Evolutionary conservation across 1,140 invertebrate species (phyloP), one percentile per base, ranked within the genome.

Genomic region (Aphaenogaster ashmeadi): DNA sequence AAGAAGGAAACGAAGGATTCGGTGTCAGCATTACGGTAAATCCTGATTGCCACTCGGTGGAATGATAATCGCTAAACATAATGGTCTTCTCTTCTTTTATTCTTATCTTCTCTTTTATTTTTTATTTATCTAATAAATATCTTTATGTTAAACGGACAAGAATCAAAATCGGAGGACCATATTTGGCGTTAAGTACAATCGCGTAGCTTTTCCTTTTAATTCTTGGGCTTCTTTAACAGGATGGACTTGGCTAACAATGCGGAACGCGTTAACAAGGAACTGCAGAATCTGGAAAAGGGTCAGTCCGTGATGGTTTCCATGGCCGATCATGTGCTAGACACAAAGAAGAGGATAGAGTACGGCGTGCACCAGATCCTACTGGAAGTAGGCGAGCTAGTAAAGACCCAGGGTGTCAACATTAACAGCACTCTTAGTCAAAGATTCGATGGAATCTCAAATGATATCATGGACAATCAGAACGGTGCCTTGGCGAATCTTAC

Each of bases 261-360:
- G 0, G 93, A 95, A 44, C 94, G 92, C 9, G 91, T 96, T 50
- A 95, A 95, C 71, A 93, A 96, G 52, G 95, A 96, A 27, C 87
- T 96, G 15, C 94, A 95, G 41, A 93, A 95, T 2, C 93, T 98
- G 54, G 96, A 96, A 8, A 98, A 98, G 92, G 97, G 98, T 50
- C 98, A 98, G 91, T 96, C 97, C 75, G 97, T 98, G 1, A 96
- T 98, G 94, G 96, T 98, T 52, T 97, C 98, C 93, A 98, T 98
- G 79, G 98, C 97, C 0, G 98, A 98, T 95, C 97, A 97, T 91
- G 98, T 98, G 5, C 93, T 98, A 89, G 98, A 98, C 64, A 98
- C 97, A 0, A 98, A 98, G 93, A 97, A 98, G 84, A 96, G 98
- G 27, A 96, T 99, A 1, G 98, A 98, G 91, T 98, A 98, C 89